These are phyloP conservation scores for Hipparchia sbordonii DNA, from an alignment of 2,888 invertebrate genomes.

Conservation along the genomic window DNA sequence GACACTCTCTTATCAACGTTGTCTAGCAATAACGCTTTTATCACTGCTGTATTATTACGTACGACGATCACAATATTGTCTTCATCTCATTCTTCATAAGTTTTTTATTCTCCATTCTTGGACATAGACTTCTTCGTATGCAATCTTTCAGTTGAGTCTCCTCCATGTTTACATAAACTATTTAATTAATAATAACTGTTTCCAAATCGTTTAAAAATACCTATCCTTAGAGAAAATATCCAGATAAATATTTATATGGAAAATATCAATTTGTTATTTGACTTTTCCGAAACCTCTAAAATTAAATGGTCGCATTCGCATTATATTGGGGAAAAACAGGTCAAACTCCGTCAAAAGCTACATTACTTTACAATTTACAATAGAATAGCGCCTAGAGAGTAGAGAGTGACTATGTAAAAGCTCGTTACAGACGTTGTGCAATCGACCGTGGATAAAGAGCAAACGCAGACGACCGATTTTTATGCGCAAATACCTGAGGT, in stretches of 20 bases:
- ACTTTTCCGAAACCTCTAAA: neutral
- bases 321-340: neutral
- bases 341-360: slow-evolving; percentile 1
- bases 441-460: slow-evolving; percentile 31
- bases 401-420: slow-evolving; percentile 27
- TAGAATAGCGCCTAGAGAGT: slow-evolving; percentile 9
- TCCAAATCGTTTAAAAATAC: too few relatives aligned
- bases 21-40: neutral
- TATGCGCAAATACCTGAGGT: neutral
- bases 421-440: slow-evolving; percentile 35
- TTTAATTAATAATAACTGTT: too few relatives aligned
- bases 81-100: too few relatives aligned
- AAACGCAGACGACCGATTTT: neutral
- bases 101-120: too few relatives aligned
- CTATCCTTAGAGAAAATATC: too few relatives aligned
- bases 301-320: neutral
- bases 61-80: too few relatives aligned
- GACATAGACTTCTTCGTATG: too few relatives aligned
- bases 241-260: neutral
- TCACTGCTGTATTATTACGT: neutral
- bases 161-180: too few relatives aligned
- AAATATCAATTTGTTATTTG: neutral
- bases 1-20: neutral
- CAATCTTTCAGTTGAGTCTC: too few relatives aligned
- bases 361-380: neutral